Base-by-base conservation (phyloP, 2,888 invertebrate genomes). In the Busseola fusca region DNA sequence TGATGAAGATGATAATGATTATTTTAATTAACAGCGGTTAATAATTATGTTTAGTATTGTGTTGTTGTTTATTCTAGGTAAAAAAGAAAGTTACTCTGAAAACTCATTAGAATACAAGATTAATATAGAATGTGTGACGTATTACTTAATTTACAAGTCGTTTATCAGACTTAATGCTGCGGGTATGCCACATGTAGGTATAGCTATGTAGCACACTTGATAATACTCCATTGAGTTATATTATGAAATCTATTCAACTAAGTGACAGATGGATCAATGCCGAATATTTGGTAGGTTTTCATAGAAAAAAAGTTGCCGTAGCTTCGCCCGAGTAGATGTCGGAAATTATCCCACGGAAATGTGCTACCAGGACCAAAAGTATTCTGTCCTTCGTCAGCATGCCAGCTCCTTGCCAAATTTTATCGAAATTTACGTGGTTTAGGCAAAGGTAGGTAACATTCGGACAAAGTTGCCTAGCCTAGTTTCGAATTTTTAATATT, bases 151-250 rank as follows among this genome's bases (percentile, higher is more conserved):
- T 21, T 30, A 48, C 40, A 34, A 69, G 40, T 56, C 48, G 37
- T 56, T 48, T 50, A 56, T 74, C 76, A 76, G 30, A 45, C 25
- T 57, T 0, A 10, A 59, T 14, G 37, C 76, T 74, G 76, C 73
- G 73, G 69, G 76, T 30, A 25, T 57, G n/a, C 65, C 48, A 30
- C 30, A 66, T 67, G n/a, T n/a, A n/a, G n/a, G 42, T 60, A 40
- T 45, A 45, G 34, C 57, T 45, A 37, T 52, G 52, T 74, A 30
- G 64, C 50, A 25, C 66, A 73, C 21, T 37, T 45, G 69, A 50
- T 48, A 45, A 45, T 65, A 34, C 18, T 59, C 10, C 40, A 60
- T 69, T 18, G 30, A 30, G 10, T 9, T 40, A 7, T 52, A 45
- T 74, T 30, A 72, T 14, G 66, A 57, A 75, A 72, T 50, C 5